Conservation (phyloP, 2,797 vertebrate species). For the Scarus forsteni region DNA sequence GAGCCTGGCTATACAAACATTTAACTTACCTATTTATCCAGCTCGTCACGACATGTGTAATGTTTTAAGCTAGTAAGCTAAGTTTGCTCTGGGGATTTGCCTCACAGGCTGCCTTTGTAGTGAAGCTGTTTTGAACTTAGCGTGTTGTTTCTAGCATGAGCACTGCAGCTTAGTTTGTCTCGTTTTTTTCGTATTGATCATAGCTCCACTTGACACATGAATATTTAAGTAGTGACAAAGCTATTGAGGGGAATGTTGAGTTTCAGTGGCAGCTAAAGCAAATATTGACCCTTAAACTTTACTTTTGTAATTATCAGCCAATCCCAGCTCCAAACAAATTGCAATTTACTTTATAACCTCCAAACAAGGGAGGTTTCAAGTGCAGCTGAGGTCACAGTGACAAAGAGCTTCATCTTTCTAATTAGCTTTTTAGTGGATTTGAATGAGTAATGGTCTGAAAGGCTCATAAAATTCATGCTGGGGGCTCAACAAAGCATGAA, state of each 20-base stretch:
- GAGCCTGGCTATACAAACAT: slow-evolving; percentile 30
- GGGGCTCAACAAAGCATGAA: slow-evolving; percentile 20
- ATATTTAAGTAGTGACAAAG: not conserved
- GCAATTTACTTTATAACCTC: slow-evolving; percentile 1
- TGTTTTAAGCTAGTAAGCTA: slow-evolving; percentile 21
- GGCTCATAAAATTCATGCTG: slow-evolving; percentile 9
- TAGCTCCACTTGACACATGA: not conserved
- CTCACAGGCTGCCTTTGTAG: not conserved
- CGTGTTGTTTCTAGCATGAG: not conserved
- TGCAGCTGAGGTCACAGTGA: slow-evolving; percentile 14
- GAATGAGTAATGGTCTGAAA: slow-evolving; percentile 16
- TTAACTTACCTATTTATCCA: slow-evolving; percentile 9
- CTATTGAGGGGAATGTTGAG: not conserved
- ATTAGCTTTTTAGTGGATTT: slow-evolving; percentile 26
- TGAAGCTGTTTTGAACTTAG: not conserved
- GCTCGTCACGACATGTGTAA: not conserved
- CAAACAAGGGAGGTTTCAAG: slow-evolving; percentile 5
- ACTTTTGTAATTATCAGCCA: slow-evolving; percentile 7
- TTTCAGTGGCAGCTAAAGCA: not conserved
- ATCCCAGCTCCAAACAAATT: slow-evolving; percentile 30
- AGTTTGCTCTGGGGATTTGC: slow-evolving; percentile 42
- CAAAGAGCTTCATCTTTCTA: slow-evolving; percentile 10
- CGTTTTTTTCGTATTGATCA: not conserved
- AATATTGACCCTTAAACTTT: slow-evolving; percentile 21
- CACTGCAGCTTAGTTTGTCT: not conserved